Evolutionary conservation across 2,797 vertebrate species (phyloP), one percentile per base, ranked within the genome.

Genomic region (Triplophysa yarkandensis): DNA sequence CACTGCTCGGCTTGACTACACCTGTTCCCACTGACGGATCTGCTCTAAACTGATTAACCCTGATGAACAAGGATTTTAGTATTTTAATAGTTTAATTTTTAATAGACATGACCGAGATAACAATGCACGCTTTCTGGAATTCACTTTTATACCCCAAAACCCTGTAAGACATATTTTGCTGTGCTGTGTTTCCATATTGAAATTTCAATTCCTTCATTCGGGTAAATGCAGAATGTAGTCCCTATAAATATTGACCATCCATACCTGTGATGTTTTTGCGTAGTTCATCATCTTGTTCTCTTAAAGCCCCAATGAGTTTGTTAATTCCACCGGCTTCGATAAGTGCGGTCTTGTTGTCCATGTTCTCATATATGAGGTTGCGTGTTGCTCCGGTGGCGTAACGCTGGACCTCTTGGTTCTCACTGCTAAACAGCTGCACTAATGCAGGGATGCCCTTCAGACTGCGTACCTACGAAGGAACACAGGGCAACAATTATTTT

Each of bases 281-380:
- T 1, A 99, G 94, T 83, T 99, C 97, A 0, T 98, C 95, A 0
- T 97, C 95, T 0, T 89, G 93, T 80, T 95, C 91, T 0, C 84
- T 84, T 66, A 98, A 89, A 0, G 94, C 89, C 57, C 88, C 83
- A 77, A 98, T 89, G 1, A 99, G 91, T 83, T 91, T 91, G 0
- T 83, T 90, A 81, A 99, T 92, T 43, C 97, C 96, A 0, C 93
- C 94, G 11, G 95, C 93, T 36, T 95, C 92, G 28, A 98, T 94
- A 46, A 99, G 91, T 0, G 92, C 93, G 13, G 88, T 87, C 86
- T 99, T 99, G 89, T 99, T 99, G 65, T 97, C 94, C 0, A 90
- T 62, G 0, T 92, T 98, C 86, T 99, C 96, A 0, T 98, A 99
- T 86, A 99, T 96, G 82, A 99, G 93, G 88, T 99, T 99, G 61